Evolutionary conservation across 1,140 invertebrate genomes (phyloP), one percentile per base, ranked within the genome.

Genomic region (Drosophila pseudoobscura): DNA sequence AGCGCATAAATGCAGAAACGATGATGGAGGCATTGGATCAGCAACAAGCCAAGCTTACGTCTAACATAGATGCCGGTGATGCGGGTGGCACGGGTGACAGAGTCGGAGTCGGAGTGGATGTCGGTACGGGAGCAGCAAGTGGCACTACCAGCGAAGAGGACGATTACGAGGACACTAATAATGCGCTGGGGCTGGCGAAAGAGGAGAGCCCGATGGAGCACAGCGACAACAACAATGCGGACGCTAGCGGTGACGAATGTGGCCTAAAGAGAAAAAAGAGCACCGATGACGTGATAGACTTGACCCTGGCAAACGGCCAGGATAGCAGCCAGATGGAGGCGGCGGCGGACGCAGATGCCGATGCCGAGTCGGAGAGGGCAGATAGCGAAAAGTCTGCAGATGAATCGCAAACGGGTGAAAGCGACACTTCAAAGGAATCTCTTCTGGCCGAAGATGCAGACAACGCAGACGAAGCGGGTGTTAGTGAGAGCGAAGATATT

Each of bases 1-100:
- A 85, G 83, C 79, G 65, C 77, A 75, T 88, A 88, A 79, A 84
- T 88, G 75, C 84, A 61, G 24, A 66, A 71, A 79, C 65, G 63
- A 88, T 88, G 76, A 84, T 89, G 78, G 72, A 88, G 73, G 63
- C 78, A 58, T 73, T 88, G 71, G 79, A 88, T 53, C 66, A 84
- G 49, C 63, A 70, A 79, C 60, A 84, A 73, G 62, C 75, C 55
- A 84, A 77, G 61, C 88, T 55, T 52, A 71, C 78, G 61, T 75
- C 76, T 69, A 89, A 76, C 46, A 59, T 50, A 56, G 78, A 75
- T 74, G 69, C 66, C 45, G 44, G 45, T 43, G 59, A 60, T 62
- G 70, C 65, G 52, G 64, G 74, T 46, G 52, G 47, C 61, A 50
- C 58, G 35, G 52, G 58, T 66, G 43, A 43, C 66, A 15, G 41